Percentiles rank a stretch among this genome's conserved stretches.
These are phyloP conservation scores for Gobius niger DNA, from an alignment of 2,113 vertebrate species.

Conservation along the genomic window DNA sequence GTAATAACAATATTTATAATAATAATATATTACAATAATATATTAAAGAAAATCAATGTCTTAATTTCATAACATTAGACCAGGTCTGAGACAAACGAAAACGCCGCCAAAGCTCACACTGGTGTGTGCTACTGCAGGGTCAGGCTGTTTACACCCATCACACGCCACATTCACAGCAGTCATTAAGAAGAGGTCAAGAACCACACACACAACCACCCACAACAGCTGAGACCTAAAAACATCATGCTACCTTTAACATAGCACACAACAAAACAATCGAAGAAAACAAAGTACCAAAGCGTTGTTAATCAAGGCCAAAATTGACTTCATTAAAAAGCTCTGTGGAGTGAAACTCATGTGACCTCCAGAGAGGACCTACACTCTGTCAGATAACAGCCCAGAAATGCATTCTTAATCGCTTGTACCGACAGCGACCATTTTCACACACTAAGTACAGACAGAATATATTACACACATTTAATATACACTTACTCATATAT, in stretches of 20 bases:
- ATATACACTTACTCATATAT: constrained; percentile 80
- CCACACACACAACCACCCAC: constrained; percentile 19
- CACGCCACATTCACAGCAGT: constrained; percentile 66
- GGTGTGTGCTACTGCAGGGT: constrained; percentile 46
- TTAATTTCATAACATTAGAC: constrained; percentile 47
- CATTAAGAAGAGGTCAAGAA: constrained; percentile 33
- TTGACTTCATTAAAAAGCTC: constrained; percentile 47
- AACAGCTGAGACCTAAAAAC: constrained; percentile 38
- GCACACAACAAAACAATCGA: constrained; percentile 45
- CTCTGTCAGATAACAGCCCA: constrained; percentile 10
- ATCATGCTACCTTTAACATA: constrained; percentile 60
- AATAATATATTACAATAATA: constrained; percentile 75
- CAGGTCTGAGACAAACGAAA: constrained; percentile 34
- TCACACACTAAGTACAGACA: constrained; percentile 69
- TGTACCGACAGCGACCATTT: constrained; percentile 55
- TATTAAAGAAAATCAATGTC: constrained; percentile 73
- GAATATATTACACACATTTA: constrained; percentile 80
- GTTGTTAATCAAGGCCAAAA: constrained; percentile 54
- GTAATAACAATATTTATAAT: constrained; percentile 70
- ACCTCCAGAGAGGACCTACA: not conserved
- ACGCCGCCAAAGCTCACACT: constrained; percentile 5
- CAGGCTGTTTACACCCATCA: constrained; percentile 34
- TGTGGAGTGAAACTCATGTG: constrained; percentile 19
- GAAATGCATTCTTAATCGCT: constrained; percentile 14
- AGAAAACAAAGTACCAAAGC: constrained; percentile 65